These are phyloP conservation scores for Resseliella maxima DNA, from an alignment of 2,888 invertebrate genomes.

Conservation along the genomic window DNA sequence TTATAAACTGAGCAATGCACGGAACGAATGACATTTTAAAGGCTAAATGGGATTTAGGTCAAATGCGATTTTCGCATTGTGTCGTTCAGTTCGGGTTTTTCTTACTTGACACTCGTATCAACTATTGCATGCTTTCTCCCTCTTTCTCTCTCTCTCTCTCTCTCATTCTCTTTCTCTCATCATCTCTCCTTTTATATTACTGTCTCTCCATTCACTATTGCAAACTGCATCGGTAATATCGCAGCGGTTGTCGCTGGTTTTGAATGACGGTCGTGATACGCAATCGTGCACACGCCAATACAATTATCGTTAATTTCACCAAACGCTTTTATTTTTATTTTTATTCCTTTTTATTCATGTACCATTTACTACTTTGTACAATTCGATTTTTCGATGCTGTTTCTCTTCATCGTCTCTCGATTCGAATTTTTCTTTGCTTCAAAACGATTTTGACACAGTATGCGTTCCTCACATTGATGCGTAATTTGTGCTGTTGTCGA, in stretches of 20 bases:
- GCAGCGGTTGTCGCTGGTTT: constrained; percentile 45
- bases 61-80: constrained; percentile 44
- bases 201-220: neutral
- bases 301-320: constrained; percentile 44
- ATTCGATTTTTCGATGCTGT: neutral
- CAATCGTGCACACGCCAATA: constrained; percentile 53
- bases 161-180: neutral
- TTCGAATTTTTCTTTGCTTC: neutral
- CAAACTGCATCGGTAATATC: neutral
- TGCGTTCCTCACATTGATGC: neutral
- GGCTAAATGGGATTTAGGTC: constrained; percentile 41
- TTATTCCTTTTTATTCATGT: constrained; percentile 10
- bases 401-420: neutral
- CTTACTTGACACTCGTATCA: neutral
- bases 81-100: neutral
- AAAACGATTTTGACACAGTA: neutral
- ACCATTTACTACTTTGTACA: neutral
- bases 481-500: neutral
- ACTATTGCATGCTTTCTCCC: neutral
- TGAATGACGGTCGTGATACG: constrained; percentile 48
- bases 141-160: neutral
- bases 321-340: constrained; percentile 27
- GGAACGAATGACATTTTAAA: neutral
- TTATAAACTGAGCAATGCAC: neutral
- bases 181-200: neutral